phyloP scores from a whole-genome alignment of 1,140 invertebrate species.

The Drosophila ananassae region DNA sequence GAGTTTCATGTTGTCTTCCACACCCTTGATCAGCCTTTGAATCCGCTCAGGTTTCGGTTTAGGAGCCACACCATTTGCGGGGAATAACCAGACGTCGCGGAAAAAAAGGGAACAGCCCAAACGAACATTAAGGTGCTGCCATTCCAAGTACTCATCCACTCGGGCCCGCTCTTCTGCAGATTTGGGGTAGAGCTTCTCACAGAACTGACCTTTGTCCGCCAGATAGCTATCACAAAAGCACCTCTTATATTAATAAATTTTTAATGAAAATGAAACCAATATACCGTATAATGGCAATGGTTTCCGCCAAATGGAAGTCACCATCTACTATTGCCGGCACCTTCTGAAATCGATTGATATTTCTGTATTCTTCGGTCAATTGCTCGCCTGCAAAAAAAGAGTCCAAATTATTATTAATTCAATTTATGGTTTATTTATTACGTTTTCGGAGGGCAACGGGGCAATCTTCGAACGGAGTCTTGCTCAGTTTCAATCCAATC shows the following conservation, averaged over 20 bases:
- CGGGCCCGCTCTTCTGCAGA: constrained; percentile 87
- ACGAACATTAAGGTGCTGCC: constrained; percentile 92
- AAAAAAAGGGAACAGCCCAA: constrained; percentile 88
- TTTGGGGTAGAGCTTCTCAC: constrained; percentile 89
- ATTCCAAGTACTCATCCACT: constrained; percentile 93
- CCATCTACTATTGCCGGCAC: constrained; percentile 90
- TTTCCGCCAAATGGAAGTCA: constrained; percentile 91
- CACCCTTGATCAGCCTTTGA: constrained; percentile 84
- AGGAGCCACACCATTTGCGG: constrained; percentile 83
- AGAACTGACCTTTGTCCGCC: constrained; percentile 78
- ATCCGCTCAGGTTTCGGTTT: constrained; percentile 84
- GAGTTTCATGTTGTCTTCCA: constrained; percentile 85
- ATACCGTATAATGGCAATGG: constrained; percentile 85
- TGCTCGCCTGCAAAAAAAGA: constrained; percentile 88
- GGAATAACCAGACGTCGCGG: constrained; percentile 85
- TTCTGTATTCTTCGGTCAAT: constrained; percentile 88
- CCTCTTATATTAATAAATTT: not conserved
- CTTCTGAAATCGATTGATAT: constrained; percentile 90
- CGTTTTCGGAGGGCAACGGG: constrained; percentile 87
- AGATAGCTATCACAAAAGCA: constrained; percentile 56
- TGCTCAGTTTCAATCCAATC: constrained; percentile 88
- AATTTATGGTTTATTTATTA: constrained; percentile 61
- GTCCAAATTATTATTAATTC: not conserved
- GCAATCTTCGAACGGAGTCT: constrained; percentile 87
- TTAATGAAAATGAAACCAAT: not conserved